Conservation (phyloP, 1,140 invertebrate species). For the Polyergus mexicanus region DNA sequence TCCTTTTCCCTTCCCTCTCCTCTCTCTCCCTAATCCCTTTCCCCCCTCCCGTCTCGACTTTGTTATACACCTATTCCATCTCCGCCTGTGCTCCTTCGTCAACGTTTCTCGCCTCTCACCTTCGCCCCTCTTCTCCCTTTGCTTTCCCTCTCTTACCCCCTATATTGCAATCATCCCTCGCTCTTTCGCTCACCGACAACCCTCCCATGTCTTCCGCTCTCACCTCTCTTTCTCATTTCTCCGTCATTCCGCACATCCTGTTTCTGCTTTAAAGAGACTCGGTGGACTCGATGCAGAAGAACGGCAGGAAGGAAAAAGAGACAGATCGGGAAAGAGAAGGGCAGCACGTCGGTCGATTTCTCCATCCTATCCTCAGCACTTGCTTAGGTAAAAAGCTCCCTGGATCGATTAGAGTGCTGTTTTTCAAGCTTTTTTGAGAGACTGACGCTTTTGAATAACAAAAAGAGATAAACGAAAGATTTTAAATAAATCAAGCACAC, state of each 20-base stretch:
- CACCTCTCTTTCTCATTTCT: constrained; percentile 64
- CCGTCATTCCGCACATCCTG: constrained; percentile 67
- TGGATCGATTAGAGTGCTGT: constrained; percentile 35
- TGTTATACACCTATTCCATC: constrained; percentile 23
- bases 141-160: constrained; percentile 2
- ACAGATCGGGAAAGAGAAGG: constrained; percentile 20
- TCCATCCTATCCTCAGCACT: constrained; percentile 56
- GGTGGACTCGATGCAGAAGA: constrained; percentile 17
- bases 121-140: constrained; percentile 20
- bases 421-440: constrained; percentile 46
- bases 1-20: constrained; percentile 48
- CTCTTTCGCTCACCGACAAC: constrained; percentile 66
- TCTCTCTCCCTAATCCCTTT: neutral
- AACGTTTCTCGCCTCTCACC: constrained; percentile 54
- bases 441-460: constrained; percentile 3
- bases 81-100: constrained; percentile 39
- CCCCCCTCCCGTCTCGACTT: neutral
- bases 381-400: constrained; percentile 59
- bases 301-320: neutral
- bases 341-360: constrained; percentile 64
- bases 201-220: constrained; percentile 66
- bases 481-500: neutral
- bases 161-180: constrained; percentile 58
- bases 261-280: constrained; percentile 70
- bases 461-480: neutral